Percentiles rank a stretch among this genome's conserved stretches.
These are phyloP conservation scores for Archilochus colubris DNA, from an alignment of 2,113 vertebrate species.

Conservation along the genomic window DNA sequence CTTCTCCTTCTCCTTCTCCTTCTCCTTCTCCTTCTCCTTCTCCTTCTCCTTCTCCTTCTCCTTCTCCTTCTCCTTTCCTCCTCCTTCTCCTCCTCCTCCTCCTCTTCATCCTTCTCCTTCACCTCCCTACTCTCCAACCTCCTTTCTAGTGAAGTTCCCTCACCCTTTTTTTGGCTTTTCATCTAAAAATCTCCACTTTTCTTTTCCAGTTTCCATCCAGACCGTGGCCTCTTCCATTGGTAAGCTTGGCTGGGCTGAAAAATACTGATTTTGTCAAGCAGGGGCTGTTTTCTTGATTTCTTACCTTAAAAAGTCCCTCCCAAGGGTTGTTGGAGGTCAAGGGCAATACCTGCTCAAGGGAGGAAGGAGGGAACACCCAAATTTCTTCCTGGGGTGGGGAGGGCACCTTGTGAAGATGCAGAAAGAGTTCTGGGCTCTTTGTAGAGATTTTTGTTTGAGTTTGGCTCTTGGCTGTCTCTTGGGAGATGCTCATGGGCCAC, in stretches of 20 bases:
- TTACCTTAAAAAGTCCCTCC: neutral
- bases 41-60: too few relatives aligned
- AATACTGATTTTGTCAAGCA: neutral
- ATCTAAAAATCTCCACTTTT: neutral
- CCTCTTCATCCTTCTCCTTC: too few relatives aligned
- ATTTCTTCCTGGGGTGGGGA: neutral
- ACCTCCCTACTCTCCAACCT: neutral
- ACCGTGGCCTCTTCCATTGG: neutral
- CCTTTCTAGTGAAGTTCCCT: neutral
- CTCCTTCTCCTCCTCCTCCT: too few relatives aligned
- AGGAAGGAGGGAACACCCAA: neutral
- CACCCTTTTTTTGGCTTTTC: neutral
- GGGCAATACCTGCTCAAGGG: neutral
- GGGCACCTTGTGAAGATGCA: neutral
- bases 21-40: too few relatives aligned
- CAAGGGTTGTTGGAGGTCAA: rapidly evolving
- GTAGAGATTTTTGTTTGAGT: rapidly evolving
- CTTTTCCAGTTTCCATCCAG: neutral
- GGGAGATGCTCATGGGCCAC: rapidly evolving
- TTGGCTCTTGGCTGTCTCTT: rapidly evolving
- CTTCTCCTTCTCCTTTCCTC: too few relatives aligned
- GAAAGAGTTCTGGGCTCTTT: rapidly evolving
- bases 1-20: too few relatives aligned
- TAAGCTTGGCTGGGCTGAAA: neutral
- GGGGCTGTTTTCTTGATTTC: neutral